Percentiles rank a stretch among this genome's conserved stretches.
phyloP scores from a whole-genome alignment of 2,113 vertebrate species.

The Vicugna pacos region DNA sequence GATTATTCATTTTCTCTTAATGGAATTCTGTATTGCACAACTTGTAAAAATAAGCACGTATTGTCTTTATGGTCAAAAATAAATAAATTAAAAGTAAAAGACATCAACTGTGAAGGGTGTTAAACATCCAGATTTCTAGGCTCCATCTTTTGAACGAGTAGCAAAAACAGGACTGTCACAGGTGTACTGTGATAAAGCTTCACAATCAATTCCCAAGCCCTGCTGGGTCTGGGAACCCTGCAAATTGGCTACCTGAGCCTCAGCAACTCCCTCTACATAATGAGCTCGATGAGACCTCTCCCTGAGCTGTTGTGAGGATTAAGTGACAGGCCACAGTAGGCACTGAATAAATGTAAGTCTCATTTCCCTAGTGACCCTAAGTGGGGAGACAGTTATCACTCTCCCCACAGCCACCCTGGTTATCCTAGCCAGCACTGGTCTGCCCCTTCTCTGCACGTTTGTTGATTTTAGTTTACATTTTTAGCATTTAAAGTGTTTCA shows the following conservation, averaged over 20 bases:
- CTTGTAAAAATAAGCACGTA: not conserved
- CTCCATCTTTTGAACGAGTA: not conserved
- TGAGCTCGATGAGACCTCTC: not conserved
- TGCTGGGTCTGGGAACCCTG: not conserved
- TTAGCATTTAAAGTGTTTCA: not conserved
- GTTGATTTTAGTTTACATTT: not conserved
- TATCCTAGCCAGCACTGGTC: not conserved
- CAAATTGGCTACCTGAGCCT: not conserved
- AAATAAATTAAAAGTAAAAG: not conserved
- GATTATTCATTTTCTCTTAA: not conserved
- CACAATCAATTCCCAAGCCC: not conserved
- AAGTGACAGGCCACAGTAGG: not conserved
- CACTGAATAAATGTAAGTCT: not conserved
- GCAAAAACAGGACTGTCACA: fast-evolving
- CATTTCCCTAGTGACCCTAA: too few relatives aligned
- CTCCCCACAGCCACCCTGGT: not conserved
- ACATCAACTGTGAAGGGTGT: not conserved
- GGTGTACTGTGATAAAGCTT: not conserved
- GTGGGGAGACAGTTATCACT: not conserved
- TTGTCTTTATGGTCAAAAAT: not conserved
- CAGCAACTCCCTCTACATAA: not conserved
- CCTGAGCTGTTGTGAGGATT: not conserved
- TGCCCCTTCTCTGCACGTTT: not conserved
- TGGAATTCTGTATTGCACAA: not conserved
- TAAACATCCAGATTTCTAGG: not conserved